These are phyloP conservation scores for Oreocharis arfaki DNA, from an alignment of 2,113 vertebrate species.

Conservation along the genomic window DNA sequence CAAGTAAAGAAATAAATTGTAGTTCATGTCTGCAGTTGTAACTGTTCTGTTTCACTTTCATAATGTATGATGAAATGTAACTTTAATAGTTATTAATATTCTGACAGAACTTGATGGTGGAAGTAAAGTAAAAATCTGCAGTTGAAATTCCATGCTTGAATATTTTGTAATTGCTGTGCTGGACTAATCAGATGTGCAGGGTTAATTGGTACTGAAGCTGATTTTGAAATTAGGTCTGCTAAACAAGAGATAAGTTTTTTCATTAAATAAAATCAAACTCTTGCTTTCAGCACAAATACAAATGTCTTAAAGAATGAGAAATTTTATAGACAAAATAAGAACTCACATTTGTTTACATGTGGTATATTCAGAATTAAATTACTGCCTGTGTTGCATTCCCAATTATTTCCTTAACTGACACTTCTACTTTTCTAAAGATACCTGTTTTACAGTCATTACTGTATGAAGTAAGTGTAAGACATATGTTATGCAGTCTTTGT, in stretches of 20 bases:
- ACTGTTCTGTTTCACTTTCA: not conserved
- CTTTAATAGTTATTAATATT: not conserved
- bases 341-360: not conserved
- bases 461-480: not conserved
- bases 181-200: not conserved
- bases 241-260: not conserved
- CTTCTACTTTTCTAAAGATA: not conserved
- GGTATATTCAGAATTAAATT: not conserved
- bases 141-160: not conserved
- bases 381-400: not conserved
- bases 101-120: not conserved
- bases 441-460: not conserved
- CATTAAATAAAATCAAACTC: not conserved
- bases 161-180: not conserved
- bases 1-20: not conserved
- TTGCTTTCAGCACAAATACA: not conserved
- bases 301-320: not conserved
- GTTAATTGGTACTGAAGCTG: not conserved
- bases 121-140: not conserved
- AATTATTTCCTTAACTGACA: not conserved
- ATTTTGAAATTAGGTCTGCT: not conserved
- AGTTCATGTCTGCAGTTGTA: not conserved
- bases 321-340: not conserved
- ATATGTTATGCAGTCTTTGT: not conserved
- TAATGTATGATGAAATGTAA: not conserved